Conservation (phyloP, 2,888 invertebrate genomes). For the Epinotia ramella region DNA sequence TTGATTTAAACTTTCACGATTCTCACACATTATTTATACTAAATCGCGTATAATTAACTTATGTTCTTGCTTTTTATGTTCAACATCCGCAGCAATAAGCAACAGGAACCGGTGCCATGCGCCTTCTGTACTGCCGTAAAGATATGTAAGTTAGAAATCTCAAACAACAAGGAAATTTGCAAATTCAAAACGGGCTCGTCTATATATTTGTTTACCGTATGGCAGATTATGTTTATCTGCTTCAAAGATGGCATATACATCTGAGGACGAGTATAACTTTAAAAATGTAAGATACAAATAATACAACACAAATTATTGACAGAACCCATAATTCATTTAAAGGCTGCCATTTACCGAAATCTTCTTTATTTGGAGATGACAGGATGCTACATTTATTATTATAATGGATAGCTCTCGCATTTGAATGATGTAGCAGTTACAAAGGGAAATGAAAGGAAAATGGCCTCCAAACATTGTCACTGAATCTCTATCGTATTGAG, state of each 20-base stretch:
- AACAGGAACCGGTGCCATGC: too few relatives aligned
- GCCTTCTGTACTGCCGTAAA: too few relatives aligned
- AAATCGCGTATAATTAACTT: too few relatives aligned
- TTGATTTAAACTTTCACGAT: too few relatives aligned
- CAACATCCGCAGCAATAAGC: too few relatives aligned
- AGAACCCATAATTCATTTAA: constrained; percentile 37
- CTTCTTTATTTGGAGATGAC: constrained; percentile 40
- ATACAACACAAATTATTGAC: constrained; percentile 27
- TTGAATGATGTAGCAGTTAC: constrained; percentile 40
- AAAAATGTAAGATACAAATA: constrained; percentile 11
- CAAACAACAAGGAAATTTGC: background rate
- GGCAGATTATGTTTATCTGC: too few relatives aligned
- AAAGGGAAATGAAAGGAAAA: constrained; percentile 35
- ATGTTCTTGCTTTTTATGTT: too few relatives aligned
- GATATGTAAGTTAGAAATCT: too few relatives aligned
- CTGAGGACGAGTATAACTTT: background rate
- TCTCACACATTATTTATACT: too few relatives aligned
- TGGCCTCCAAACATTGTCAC: constrained; percentile 34
- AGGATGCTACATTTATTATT: constrained; percentile 44
- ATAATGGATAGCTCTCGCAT: constrained; percentile 38
- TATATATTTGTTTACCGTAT: background rate
- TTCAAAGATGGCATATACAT: too few relatives aligned
- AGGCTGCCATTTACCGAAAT: constrained; percentile 20
- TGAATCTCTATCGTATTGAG: constrained; percentile 36
- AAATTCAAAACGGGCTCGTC: background rate